Percentiles rank a stretch among this genome's conserved stretches.
Evolutionary conservation across 2,113 vertebrate genomes (phyloP).

Genomic region (human): GRCh38 chr9:79764501-79765000

Average conservation of each 20-base stretch:
- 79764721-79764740: background rate
- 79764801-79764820: background rate
- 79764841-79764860: background rate
- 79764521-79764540: background rate
- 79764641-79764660: background rate
- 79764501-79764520: background rate
- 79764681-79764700: background rate
- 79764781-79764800: background rate
- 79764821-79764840: background rate
- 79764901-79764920: background rate
- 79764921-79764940: background rate
- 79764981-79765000: background rate
- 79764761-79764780: background rate
- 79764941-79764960: background rate
- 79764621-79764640: background rate
- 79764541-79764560: background rate
- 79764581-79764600: background rate
- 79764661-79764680: background rate
- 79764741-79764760: background rate
- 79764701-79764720: background rate
- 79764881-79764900: constrained; percentile 31
- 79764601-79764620: background rate
- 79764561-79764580: background rate
- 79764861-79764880: background rate
- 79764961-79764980: background rate